These are phyloP conservation scores for Phragmatobia fuliginosa DNA, from an alignment of 2,888 invertebrate species.

Conservation along the genomic window DNA sequence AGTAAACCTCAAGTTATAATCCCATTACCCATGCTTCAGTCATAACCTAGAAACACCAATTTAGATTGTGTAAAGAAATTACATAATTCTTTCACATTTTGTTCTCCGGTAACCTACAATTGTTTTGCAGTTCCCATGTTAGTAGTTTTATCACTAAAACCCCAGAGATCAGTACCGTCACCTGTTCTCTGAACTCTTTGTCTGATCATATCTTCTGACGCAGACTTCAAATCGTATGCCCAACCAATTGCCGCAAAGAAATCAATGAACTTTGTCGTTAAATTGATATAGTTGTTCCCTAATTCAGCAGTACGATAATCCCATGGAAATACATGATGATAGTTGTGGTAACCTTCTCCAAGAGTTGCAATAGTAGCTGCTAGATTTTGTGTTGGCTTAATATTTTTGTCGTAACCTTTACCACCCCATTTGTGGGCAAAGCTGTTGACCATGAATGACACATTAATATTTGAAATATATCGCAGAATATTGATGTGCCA, in stretches of 20 bases:
- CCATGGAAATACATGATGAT: conserved; percentile 68
- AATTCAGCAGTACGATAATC: conserved; percentile 67
- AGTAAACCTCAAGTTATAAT: background rate
- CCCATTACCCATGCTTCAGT: background rate
- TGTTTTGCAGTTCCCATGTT: background rate
- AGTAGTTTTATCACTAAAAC: conserved; percentile 18
- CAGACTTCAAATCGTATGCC: conserved; percentile 67
- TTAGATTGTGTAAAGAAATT: background rate
- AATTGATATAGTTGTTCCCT: conserved; percentile 61
- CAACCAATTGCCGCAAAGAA: conserved; percentile 66
- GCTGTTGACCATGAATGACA: conserved; percentile 89
- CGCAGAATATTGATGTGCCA: conserved; percentile 82
- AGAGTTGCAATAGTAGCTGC: conserved; percentile 47
- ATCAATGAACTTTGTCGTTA: conserved; percentile 63
- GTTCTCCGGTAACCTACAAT: background rate
- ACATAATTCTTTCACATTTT: background rate
- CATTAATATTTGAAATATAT: conserved; percentile 86
- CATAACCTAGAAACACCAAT: background rate
- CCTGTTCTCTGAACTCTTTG: conserved; percentile 57
- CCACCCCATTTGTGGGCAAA: conserved; percentile 86
- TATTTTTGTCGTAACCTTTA: conserved; percentile 75
- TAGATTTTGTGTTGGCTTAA: conserved; percentile 57
- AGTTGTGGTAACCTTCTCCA: conserved; percentile 72
- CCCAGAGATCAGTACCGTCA: conserved; percentile 62
- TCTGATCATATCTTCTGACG: conserved; percentile 50